A percentile compares a stretch with the other conserved stretches of the same genome.
These are phyloP conservation scores for Sinelater perroti DNA, from an alignment of 2,888 invertebrate species.

Conservation along the genomic window DNA sequence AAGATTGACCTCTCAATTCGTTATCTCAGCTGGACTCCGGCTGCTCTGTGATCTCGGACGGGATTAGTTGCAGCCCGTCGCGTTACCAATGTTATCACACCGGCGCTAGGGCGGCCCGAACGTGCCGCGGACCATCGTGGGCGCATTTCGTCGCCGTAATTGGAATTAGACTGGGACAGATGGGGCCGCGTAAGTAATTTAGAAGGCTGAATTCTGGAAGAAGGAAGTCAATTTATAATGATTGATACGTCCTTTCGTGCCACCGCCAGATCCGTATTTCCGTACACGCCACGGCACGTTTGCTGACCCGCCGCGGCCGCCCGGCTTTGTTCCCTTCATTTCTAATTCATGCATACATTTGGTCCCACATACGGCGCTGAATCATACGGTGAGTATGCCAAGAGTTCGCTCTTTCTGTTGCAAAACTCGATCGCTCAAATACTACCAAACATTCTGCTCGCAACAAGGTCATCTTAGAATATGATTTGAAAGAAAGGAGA, in stretches of 20 bases:
- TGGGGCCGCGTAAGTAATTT: constrained; percentile 41
- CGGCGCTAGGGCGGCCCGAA: constrained; percentile 15
- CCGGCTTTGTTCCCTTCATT: constrained; percentile 20
- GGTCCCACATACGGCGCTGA: constrained; percentile 11
- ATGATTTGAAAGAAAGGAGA: no score
- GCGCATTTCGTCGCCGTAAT: constrained; percentile 25
- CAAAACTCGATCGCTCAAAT: no score
- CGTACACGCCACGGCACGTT: constrained; percentile 28
- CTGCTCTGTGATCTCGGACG: constrained; percentile 8
- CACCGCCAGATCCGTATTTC: constrained; percentile 31
- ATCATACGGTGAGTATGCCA: constrained; percentile 13
- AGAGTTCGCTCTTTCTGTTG: no score
- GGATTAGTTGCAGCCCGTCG: constrained; percentile 32
- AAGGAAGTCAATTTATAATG: constrained; percentile 48
- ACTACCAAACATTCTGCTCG: no score
- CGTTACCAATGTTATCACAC: constrained; percentile 33
- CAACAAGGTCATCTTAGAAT: no score
- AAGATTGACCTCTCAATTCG: constrained; percentile 46
- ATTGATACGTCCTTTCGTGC: constrained; percentile 48
- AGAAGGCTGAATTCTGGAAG: constrained; percentile 43
- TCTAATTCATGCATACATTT: constrained; percentile 23
- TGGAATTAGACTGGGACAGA: constrained; percentile 25
- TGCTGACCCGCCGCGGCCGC: constrained; percentile 23
- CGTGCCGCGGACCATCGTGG: constrained; percentile 20
- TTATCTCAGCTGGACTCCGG: constrained; percentile 37